These are phyloP conservation scores for Melolontha melolontha DNA, from an alignment of 2,888 invertebrate species.

Conservation along the genomic window DNA sequence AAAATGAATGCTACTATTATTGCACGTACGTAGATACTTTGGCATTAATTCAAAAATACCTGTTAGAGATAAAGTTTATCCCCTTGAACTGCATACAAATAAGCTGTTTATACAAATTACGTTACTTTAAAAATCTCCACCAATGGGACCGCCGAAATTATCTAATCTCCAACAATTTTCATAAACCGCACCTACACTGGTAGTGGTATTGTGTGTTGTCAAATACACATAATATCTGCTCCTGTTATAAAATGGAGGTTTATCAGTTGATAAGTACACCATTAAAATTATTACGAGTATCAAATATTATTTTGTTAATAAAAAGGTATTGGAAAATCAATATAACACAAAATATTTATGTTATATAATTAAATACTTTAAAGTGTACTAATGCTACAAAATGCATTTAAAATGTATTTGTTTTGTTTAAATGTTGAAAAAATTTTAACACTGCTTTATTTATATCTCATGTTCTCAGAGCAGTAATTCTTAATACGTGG, in stretches of 20 bases:
- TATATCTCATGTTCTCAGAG: too few relatives aligned
- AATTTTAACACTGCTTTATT: too few relatives aligned
- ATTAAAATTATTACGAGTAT: background rate
- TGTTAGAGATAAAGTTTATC: conserved; percentile 17
- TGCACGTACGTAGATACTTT: too few relatives aligned
- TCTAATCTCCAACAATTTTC: conserved; percentile 31
- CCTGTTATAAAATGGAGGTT: conserved; percentile 34
- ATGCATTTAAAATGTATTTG: too few relatives aligned
- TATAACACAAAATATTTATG: background rate
- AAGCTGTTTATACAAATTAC: conserved; percentile 1
- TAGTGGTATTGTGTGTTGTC: conserved; percentile 6
- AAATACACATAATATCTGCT: conserved; percentile 18
- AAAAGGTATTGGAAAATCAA: conserved; percentile 8
- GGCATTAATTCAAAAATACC: too few relatives aligned
- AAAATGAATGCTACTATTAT: too few relatives aligned
- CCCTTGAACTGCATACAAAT: conserved; percentile 11
- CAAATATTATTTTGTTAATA: conserved; percentile 14
- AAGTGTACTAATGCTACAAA: too few relatives aligned
- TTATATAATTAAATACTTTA: background rate
- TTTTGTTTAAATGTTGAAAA: too few relatives aligned
- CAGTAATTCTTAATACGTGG: too few relatives aligned
- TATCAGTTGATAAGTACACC: conserved; percentile 19
- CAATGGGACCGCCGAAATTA: conserved; percentile 19
- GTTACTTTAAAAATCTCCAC: background rate
- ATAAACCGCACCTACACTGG: conserved; percentile 20